A percentile compares a stretch with the other conserved stretches of the same genome.
Conservation (phyloP, 2,797 vertebrate species). For the Bradypus variegatus region DNA sequence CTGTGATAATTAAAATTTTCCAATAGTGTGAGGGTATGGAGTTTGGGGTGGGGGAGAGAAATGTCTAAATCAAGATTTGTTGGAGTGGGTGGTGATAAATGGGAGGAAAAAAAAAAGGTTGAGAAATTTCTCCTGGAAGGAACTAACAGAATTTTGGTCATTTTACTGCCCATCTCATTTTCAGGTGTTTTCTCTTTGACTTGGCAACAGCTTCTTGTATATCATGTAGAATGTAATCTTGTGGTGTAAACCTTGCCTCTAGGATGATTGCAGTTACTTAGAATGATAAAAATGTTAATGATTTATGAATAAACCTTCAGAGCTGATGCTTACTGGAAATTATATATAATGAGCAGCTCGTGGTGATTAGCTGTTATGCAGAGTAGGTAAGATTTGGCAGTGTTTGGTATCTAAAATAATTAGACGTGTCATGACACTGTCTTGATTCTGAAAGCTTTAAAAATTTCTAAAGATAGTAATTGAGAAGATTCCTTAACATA, state of each 20-base stretch:
- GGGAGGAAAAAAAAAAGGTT: background rate
- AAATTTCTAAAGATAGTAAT: background rate
- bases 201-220: background rate
- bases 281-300: background rate
- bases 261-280: slow-evolving; percentile 32
- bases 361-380: background rate
- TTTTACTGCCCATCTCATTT: slow-evolving; percentile 3
- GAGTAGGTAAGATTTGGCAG: background rate
- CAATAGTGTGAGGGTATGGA: background rate
- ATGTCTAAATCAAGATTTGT: background rate
- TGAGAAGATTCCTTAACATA: slow-evolving; percentile 7
- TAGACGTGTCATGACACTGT: background rate
- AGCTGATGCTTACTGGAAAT: slow-evolving; percentile 7
- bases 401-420: slow-evolving; percentile 37
- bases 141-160: background rate
- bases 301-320: background rate
- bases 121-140: background rate
- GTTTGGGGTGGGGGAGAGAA: background rate
- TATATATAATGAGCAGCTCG: background rate
- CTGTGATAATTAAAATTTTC: slow-evolving; percentile 1
- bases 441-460: slow-evolving; percentile 20
- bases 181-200: slow-evolving; percentile 12
- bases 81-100: background rate
- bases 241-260: background rate
- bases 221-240: slow-evolving; percentile 1